Evolutionary conservation across 1,140 invertebrate species (phyloP), one percentile per base, ranked within the genome.

Genomic region (Nasonia vitripennis): DNA sequence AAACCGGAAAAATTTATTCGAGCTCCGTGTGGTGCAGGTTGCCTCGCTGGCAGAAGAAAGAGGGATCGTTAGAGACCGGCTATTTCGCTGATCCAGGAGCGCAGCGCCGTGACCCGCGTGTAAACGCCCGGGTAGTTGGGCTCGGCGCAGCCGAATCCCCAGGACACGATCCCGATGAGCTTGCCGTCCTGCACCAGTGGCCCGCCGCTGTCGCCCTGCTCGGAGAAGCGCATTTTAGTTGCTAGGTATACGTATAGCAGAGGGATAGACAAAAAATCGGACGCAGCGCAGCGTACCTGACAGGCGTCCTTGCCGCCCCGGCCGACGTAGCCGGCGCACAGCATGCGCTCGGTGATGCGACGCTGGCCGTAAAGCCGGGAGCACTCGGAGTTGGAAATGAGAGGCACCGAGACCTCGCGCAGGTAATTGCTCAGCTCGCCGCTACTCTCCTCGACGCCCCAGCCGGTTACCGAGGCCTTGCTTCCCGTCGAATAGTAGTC

Each of bases 121-220:
- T 96, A 97, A 83, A 97, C 96, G 12, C 97, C 96, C 0, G 96
- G 96, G 88, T 95, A 94, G 1, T 90, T 88, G 0, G 95, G 93
- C 75, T 93, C 90, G 2, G 95, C 96, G 88, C 97, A 97, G 6
- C 95, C 95, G 82, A 94, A 94, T 31, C 96, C 96, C 96, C 96
- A 97, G 12, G 96, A 96, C 0, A 95, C 95, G 12, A 97, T 91
- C 7, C 97, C 97, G 78, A 95, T 94, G 55, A 96, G 91, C 41
- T 92, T 91, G 0, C 92, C 93, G 71, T 92, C 87, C 87, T 92
- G 92, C 6, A 94, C 89, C 86, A 96, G 88, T 4, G 95, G 95
- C 9, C 95, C 95, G 1, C 95, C 95, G 23, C 95, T 95, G 87
- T 95, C 95, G 51, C 95, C 87, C 94, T 91, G 86, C 86, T 87